A percentile compares a stretch with the other conserved stretches of the same genome.
phyloP scores from a whole-genome alignment of 2,888 invertebrate species.

The Dicyrtoma fusca region DNA sequence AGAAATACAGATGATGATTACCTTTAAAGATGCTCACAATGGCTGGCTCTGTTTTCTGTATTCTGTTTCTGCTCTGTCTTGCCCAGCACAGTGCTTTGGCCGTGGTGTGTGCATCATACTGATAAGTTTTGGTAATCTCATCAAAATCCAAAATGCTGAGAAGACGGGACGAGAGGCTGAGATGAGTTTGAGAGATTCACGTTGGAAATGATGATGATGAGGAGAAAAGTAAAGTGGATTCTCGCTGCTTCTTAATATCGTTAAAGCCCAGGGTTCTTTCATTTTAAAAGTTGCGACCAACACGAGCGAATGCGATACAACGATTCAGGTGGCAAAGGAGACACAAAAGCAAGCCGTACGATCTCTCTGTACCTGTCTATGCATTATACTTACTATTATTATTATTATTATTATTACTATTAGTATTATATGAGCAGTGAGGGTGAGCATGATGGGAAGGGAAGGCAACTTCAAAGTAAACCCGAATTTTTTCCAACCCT shows the following conservation, averaged over 20 bases:
- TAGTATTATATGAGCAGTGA: too few relatives aligned
- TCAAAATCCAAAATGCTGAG: background rate
- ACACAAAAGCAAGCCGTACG: background rate
- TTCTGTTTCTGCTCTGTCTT: too few relatives aligned
- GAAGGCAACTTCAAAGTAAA: conserved; percentile 26
- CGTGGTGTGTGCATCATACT: background rate
- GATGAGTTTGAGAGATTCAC: background rate
- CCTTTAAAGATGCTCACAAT: too few relatives aligned
- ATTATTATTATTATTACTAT: too few relatives aligned
- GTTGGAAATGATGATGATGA: conserved; percentile 10
- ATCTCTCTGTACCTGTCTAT: too few relatives aligned
- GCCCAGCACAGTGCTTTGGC: background rate
- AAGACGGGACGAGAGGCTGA: background rate
- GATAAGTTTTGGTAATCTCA: background rate
- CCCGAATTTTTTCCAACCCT: conserved; percentile 10
- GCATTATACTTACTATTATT: too few relatives aligned
- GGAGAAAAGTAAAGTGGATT: background rate
- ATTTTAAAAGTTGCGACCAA: conserved; percentile 1
- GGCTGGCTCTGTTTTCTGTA: too few relatives aligned
- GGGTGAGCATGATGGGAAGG: too few relatives aligned
- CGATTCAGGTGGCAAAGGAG: conserved; percentile 28
- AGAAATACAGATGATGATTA: background rate
- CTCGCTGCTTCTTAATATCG: conserved; percentile 13
- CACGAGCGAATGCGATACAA: conserved; percentile 1
- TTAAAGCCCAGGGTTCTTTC: conserved; percentile 25